Evolutionary conservation across 1,140 invertebrate species (phyloP).

Genomic region (Globodera rostochiensis): DNA sequence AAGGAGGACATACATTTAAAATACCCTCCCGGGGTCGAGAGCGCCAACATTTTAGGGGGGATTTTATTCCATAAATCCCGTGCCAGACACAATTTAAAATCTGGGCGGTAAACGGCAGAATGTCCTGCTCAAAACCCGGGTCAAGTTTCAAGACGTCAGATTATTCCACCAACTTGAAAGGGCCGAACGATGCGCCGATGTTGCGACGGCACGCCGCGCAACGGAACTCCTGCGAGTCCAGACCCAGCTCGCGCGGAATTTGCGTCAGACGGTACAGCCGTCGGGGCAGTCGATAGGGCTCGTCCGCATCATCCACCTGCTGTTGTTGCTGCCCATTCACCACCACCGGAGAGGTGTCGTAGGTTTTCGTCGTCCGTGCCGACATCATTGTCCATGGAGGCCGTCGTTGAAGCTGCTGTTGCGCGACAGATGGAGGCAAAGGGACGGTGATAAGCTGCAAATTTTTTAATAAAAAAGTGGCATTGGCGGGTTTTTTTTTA

Average conservation of each 20-base stretch:
- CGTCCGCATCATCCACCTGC: not conserved
- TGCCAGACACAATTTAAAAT: not conserved
- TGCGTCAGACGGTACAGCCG: conserved; percentile 40
- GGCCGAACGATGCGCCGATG: conserved; percentile 52
- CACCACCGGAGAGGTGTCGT: not conserved
- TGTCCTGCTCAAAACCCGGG: no score
- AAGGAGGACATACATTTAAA: not conserved
- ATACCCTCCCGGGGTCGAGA: no score
- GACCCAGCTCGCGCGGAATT: conserved; percentile 53
- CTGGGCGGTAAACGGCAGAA: no score
- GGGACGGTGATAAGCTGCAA: not conserved
- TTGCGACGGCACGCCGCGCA: conserved; percentile 48
- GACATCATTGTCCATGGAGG: no score
- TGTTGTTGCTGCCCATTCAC: not conserved
- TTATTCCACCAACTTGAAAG: conserved; percentile 51
- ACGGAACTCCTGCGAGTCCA: conserved; percentile 54
- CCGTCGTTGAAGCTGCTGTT: no score
- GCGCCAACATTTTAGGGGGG: not conserved
- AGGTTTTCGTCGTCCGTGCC: no score
- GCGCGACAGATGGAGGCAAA: not conserved
- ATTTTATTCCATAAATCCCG: not conserved
- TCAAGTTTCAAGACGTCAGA: no score
- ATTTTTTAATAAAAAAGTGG: no score
- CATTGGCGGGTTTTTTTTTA: no score
- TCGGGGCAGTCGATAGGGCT: conserved; percentile 25